Conservation (phyloP, 1,140 invertebrate genomes). For the Metaphire vulgaris region DNA sequence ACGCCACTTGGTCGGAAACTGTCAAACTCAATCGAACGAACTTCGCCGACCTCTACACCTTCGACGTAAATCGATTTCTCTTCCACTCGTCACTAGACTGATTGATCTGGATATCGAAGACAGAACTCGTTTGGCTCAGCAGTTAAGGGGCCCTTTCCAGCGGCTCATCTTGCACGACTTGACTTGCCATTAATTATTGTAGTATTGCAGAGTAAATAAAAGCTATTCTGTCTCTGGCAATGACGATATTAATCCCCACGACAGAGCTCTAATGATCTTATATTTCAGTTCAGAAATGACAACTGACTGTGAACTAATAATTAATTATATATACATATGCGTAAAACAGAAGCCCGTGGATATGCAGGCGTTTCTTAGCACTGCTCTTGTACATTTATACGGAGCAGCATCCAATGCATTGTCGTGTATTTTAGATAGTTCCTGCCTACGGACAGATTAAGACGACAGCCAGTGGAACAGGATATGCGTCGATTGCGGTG, state of each 20-base stretch:
- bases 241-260: background rate
- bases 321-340: too few species aligned
- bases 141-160: background rate
- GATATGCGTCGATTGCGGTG: slow-evolving; percentile 22
- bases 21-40: background rate
- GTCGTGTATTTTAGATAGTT: background rate
- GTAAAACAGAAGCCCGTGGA: too few species aligned
- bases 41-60: slow-evolving; percentile 4
- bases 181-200: too few species aligned
- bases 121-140: background rate
- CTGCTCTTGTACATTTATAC: background rate
- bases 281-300: too few species aligned
- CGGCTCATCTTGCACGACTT: background rate
- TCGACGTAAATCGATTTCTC: background rate
- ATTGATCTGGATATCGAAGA: background rate
- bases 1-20: slow-evolving; percentile 8
- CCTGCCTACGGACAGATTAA: slow-evolving; percentile 17
- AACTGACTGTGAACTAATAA: too few species aligned
- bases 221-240: background rate
- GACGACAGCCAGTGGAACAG: slow-evolving; percentile 13
- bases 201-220: too few species aligned
- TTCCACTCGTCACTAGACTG: too few species aligned
- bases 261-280: background rate
- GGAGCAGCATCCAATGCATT: background rate
- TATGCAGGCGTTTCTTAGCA: background rate